Evolutionary conservation across 2,888 invertebrate species (phyloP), one percentile per base, ranked within the genome.

Genomic region (Patella ulyssiponensis): DNA sequence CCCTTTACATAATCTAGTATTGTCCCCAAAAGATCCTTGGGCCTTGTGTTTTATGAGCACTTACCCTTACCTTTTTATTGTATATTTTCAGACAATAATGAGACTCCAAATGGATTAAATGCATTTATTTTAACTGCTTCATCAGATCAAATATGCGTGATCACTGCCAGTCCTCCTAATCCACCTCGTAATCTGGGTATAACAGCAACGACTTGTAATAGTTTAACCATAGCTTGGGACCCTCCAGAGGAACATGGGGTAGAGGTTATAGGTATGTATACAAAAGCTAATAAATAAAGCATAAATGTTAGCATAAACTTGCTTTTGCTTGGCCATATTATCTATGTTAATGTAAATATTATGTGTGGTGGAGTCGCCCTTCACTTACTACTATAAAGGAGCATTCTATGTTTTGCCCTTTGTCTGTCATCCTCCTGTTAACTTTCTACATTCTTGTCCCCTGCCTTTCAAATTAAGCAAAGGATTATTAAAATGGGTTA

Each of bases 171-270:
- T 15, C 91, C 91, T 14, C 92, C 92, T 15, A 86, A 88, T 58
- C 87, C 89, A 7, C 90, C 91, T 1, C 85, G 86, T 23, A 91
- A 91, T 82, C 86, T 92, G 9, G 89, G 90, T 17, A 83, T 91
- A 2, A 79, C 87, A 4, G 86, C 91, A 7, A 89, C 91, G 56
- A 91, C 91, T 71, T 91, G 91, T 80, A 87, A 88, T 75, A 87
- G 89, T 71, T 85, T 91, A 69, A 88, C 88, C 75, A 80, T 92
- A 9, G 88, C 88, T 71, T 92, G 92, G 91, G 90, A 91, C 77
- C 88, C 89, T 44, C 91, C 91, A 2, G 79, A 82, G 73, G 91
- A 90, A 80, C 86, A 88, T 81, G 91, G 91, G 7, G 88, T 88
- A 3, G 91, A 92, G 81, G 86, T 92, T 54, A 87, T 90, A 71